Evolutionary conservation across 2,888 invertebrate genomes (phyloP).

Genomic region (Caenorhabditis wallacei): DNA sequence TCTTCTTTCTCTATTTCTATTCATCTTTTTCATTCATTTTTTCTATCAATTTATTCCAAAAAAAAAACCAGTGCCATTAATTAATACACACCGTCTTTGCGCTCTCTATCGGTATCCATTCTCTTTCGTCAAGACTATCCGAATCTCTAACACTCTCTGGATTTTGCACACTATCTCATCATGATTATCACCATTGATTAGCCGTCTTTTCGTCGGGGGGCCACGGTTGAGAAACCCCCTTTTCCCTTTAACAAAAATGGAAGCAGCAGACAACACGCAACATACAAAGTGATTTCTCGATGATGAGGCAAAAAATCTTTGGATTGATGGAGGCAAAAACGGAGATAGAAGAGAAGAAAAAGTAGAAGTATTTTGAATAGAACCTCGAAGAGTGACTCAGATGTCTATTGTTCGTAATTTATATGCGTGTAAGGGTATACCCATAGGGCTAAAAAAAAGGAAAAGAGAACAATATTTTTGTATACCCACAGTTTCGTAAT

Average conservation of each 20-base stretch:
- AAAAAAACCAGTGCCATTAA: constrained; percentile 68
- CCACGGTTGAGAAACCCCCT: constrained; percentile 29
- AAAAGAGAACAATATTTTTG: constrained; percentile 50
- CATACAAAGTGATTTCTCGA: constrained; percentile 53
- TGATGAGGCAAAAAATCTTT: constrained; percentile 44
- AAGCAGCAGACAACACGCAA: constrained; percentile 37
- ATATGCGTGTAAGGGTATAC: constrained; percentile 49
- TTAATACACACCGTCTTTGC: constrained; percentile 54
- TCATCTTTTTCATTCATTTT: constrained; percentile 8
- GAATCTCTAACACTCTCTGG: constrained; percentile 40
- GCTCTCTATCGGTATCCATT: constrained; percentile 39
- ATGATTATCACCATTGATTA: constrained; percentile 62
- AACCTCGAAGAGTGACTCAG: constrained; percentile 43
- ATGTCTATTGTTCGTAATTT: constrained; percentile 57
- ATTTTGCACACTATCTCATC: constrained; percentile 24
- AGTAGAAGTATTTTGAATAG: constrained; percentile 45
- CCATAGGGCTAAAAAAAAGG: constrained; percentile 52
- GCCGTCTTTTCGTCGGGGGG: constrained; percentile 43
- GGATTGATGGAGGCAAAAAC: constrained; percentile 13
- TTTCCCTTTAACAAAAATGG: constrained; percentile 34
- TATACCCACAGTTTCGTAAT: constrained; percentile 48
- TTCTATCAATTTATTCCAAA: constrained; percentile 18
- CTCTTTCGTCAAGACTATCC: constrained; percentile 46
- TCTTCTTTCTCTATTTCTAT: constrained; percentile 24
- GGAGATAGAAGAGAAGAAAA: constrained; percentile 12